Base-by-base conservation (phyloP, 2,797 vertebrate genomes). In the Novumbra hubbsi region DNA sequence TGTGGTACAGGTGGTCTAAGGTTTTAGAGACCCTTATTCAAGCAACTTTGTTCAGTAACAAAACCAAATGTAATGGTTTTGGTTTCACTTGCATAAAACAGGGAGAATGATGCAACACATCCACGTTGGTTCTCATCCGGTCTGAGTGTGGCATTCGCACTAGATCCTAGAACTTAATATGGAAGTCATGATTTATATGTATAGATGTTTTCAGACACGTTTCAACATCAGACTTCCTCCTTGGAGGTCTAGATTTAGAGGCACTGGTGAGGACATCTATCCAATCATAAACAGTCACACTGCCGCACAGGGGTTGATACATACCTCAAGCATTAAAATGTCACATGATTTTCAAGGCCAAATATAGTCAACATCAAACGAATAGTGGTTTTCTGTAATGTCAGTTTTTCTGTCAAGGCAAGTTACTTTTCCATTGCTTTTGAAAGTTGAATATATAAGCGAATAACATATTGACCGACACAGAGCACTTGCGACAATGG, bases 141-240 rank as follows among this genome's bases (percentile, higher is more conserved):
- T 70, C 67, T 66, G 76, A 70, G 48, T 50, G 72, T 34, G 32
- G 66, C 78, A 83, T 76, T 79, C 80, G 83, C 71, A 71, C 55
- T 70, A 73, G 64, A 75, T 71, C 66, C 27, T 63, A 32, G 66
- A 41, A 77, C 73, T 67, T 74, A 72, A 75, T 83, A 79, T 78
- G 68, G 73, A 83, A 76, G 75, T 81, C 78, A 62, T 80, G 80
- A 86, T 86, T 81, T 77, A 81, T 88, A 83, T 88, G 65, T 81
- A 85, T 88, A 73, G 83, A 84, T 89, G n/a, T 87, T 84, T 62
- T 65, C 77, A 74, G 80, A 78, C 64, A 73, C 32, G 70, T 74
- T 72, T 72, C 57, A 63, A 57, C 75, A 69, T 5, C 5, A 38
- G 77, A 79, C 69, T 38, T 73, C 12, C 17, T 64, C 60, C 21